Percentiles rank a stretch among this genome's conserved stretches.
These are phyloP conservation scores for Myiagra hebetior DNA, from an alignment of 2,113 vertebrate species.

Conservation along the genomic window DNA sequence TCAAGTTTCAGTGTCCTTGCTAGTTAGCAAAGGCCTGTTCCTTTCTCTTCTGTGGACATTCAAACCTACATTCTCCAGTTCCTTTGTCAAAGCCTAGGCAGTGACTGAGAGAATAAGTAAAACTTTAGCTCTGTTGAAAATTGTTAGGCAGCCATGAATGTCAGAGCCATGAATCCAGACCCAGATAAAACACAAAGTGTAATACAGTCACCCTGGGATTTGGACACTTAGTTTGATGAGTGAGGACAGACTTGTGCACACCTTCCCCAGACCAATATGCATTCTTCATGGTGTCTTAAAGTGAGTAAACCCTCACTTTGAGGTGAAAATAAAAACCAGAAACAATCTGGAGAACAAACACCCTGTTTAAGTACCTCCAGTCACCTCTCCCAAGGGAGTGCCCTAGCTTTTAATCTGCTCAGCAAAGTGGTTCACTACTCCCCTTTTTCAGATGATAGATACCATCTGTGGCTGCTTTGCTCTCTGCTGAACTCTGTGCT, in stretches of 20 bases:
- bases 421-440: background rate
- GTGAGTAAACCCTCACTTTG: background rate
- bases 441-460: background rate
- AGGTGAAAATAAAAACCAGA: background rate
- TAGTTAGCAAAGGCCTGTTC: background rate
- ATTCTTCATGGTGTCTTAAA: background rate
- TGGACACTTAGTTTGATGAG: background rate
- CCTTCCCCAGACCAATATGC: background rate
- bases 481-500: background rate
- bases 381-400: background rate
- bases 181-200: background rate
- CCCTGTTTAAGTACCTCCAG: background rate
- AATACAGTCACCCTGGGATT: background rate
- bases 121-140: background rate
- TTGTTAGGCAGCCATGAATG: background rate
- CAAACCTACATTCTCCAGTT: background rate
- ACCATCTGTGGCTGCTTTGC: background rate
- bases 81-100: background rate
- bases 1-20: background rate
- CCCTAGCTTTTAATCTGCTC: background rate
- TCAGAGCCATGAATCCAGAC: background rate
- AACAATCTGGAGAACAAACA: background rate
- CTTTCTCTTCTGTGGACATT: background rate
- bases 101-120: background rate
- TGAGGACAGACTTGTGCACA: background rate